Base-by-base conservation (phyloP, 2,797 vertebrate species). In the Babyrousa celebensis region DNA sequence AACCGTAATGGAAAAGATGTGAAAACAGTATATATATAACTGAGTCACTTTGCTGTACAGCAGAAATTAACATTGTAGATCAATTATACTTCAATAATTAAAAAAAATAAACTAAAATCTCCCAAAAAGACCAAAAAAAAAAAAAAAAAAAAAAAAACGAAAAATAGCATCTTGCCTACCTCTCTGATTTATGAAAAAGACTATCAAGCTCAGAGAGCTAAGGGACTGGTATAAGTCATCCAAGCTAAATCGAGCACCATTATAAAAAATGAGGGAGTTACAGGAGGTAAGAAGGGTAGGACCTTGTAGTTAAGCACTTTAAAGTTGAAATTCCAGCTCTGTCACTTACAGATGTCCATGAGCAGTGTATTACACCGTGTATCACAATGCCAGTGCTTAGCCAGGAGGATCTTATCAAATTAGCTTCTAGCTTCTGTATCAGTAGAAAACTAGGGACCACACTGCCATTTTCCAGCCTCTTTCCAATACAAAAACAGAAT, bases 281-380 rank as follows among this genome's bases (percentile, higher is more conserved):
- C 21, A 58, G 4, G 18, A 75, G 11, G 40, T 25, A 3, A 1
- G 25, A 25, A 54, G 56, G 4, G 1, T 16, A 56, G 20, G 15
- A 18, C 1, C 25, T 88, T 25, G 2, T 10, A 56, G 23, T 32
- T 36, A 36, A 10, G 18, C 4, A 29, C 16, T 5, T 58, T 14
- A 36, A 21, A 43, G 25, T 3, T 25, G 20, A 56, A 77, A 56
- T 65, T 27, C 7, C 43, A 36, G 1, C 21, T 25, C 29, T 29
- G 0, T 52, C 36, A 23, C 36, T 12, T 54, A 18, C 3, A 83
- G 14, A 63, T 2, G 8, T 43, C 25, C 15, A 2, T 8, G 62
- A 75, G 6, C 14, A 80, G 14, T 3, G 20, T 2, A 29, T 10
- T 15, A 20, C 21, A 52, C 52, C 3, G 1, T 20, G 0, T 2